Conservation (phyloP, 2,113 vertebrate species). For the Cygnus atratus region DNA sequence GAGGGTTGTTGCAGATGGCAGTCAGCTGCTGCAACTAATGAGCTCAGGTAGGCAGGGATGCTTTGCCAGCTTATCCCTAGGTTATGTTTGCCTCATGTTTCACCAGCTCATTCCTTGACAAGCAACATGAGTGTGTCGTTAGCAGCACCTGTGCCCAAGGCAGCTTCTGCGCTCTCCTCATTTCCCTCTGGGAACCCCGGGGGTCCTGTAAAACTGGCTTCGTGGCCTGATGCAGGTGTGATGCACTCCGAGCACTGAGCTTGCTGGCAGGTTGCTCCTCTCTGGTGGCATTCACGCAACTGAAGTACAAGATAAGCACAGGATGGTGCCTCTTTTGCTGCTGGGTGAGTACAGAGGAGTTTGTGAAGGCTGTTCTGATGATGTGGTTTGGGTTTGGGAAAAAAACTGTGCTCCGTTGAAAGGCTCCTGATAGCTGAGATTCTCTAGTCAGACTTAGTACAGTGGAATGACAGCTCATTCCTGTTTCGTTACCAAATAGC, state of each 20-base stretch:
- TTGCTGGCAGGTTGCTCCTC: not conserved
- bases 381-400: not conserved
- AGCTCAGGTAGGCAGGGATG: not conserved
- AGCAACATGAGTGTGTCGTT: fast-evolving
- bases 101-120: not conserved
- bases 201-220: not conserved
- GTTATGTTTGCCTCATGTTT: not conserved
- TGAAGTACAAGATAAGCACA: not conserved
- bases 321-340: not conserved
- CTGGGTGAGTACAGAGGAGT: not conserved
- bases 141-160: not conserved
- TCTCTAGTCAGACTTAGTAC: not conserved
- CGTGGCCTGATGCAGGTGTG: not conserved
- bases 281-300: not conserved
- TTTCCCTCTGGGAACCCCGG: not conserved
- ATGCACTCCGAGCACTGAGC: not conserved
- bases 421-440: not conserved
- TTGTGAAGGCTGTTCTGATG: not conserved
- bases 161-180: not conserved
- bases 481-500: not conserved
- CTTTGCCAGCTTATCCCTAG: not conserved
- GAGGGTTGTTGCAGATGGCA: not conserved
- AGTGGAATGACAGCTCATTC: not conserved
- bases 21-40: not conserved
- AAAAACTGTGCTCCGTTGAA: not conserved